A percentile compares a stretch with the other conserved stretches of the same genome.
These are phyloP conservation scores for Notoglanidium macrostoma DNA, from an alignment of 2,797 vertebrate genomes.

Conservation along the genomic window DNA sequence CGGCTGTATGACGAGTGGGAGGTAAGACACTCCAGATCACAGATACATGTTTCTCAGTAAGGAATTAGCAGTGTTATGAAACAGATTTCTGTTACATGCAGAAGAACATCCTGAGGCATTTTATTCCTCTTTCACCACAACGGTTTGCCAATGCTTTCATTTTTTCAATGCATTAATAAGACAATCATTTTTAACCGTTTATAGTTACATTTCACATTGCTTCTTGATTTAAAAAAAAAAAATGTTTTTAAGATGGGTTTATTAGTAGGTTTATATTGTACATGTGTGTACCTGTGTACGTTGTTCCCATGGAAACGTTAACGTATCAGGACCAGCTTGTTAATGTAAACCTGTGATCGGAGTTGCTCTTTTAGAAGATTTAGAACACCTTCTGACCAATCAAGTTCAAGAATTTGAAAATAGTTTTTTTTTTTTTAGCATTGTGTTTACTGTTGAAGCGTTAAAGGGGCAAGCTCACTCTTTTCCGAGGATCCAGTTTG, in stretches of 20 bases:
- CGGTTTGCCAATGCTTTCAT: not conserved
- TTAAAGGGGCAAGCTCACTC: too few species aligned
- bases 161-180: not conserved
- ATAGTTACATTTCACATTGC: not conserved
- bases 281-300: not conserved
- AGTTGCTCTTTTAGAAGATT: not conserved
- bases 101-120: not conserved
- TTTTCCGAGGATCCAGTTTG: too few species aligned
- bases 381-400: not conserved
- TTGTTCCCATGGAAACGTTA: not conserved
- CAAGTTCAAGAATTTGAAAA: not conserved
- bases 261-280: not conserved
- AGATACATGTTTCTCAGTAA: not conserved
- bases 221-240: too few species aligned
- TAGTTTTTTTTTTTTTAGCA: too few species aligned
- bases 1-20: conserved; percentile 93
- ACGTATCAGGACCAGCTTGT: too few species aligned
- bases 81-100: not conserved
- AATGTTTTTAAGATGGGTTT: not conserved
- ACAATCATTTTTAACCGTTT: not conserved
- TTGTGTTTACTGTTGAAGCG: not conserved
- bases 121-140: not conserved
- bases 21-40: conserved; percentile 73
- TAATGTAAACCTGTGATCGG: too few species aligned
- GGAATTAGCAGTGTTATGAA: not conserved